Evolutionary conservation across 2,113 vertebrate species (phyloP).

Genomic region (Proterorhinus semilunaris): DNA sequence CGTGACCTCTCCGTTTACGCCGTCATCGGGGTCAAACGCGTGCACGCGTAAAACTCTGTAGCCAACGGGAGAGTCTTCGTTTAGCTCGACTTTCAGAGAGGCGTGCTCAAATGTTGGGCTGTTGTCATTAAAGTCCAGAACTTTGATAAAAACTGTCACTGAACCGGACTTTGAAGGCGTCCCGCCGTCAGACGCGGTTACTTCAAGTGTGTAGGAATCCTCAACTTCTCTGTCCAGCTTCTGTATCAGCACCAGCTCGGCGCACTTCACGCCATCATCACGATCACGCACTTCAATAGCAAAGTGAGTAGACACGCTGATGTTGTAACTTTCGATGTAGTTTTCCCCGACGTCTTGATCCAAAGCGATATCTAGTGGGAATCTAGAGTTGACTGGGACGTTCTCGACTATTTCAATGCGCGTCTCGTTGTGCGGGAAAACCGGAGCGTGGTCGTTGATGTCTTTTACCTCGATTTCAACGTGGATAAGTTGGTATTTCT

Average conservation of each 20-base stretch:
- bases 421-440: constrained; percentile 64
- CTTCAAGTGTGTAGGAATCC: constrained; percentile 66
- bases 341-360: constrained; percentile 76
- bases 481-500: constrained; percentile 79
- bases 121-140: constrained; percentile 80
- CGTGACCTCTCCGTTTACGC: constrained; percentile 72
- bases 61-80: constrained; percentile 72
- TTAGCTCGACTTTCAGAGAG: constrained; percentile 70
- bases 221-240: constrained; percentile 74
- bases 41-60: constrained; percentile 71
- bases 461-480: constrained; percentile 77
- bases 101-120: constrained; percentile 75
- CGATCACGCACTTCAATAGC: constrained; percentile 57
- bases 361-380: constrained; percentile 67
- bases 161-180: constrained; percentile 54
- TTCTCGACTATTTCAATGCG: constrained; percentile 71
- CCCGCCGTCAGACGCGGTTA: constrained; percentile 68
- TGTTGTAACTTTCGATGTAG: constrained; percentile 76
- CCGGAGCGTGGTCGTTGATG: constrained; percentile 75
- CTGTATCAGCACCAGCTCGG: constrained; percentile 70
- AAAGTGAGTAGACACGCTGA: constrained; percentile 69
- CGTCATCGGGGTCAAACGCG: constrained; percentile 75
- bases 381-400: constrained; percentile 59
- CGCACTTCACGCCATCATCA: constrained; percentile 70
- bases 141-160: constrained; percentile 63